These are phyloP conservation scores for Gonioctena quinquepunctata DNA, from an alignment of 1,140 invertebrate genomes.

Conservation along the genomic window DNA sequence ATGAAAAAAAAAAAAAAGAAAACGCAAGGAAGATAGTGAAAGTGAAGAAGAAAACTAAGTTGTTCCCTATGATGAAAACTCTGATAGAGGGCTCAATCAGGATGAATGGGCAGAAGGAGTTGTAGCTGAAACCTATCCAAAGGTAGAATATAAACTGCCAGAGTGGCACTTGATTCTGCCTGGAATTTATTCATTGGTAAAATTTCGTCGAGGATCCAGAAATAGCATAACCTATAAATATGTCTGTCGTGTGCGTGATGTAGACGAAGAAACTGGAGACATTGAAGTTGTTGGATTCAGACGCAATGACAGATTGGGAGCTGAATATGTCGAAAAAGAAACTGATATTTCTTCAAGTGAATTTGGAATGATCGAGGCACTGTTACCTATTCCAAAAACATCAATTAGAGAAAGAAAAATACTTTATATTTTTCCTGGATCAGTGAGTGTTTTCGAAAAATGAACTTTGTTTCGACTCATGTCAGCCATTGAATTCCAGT, in stretches of 20 bases:
- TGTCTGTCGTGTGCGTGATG: background rate
- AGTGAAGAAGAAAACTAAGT: background rate
- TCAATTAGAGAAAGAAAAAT: background rate
- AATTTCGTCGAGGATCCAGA: background rate
- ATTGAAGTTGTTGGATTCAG: constrained; percentile 11
- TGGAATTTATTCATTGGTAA: background rate
- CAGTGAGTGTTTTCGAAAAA: background rate
- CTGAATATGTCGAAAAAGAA: constrained; percentile 4
- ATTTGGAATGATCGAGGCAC: background rate
- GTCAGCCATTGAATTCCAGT: too few relatives aligned
- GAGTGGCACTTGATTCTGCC: background rate
- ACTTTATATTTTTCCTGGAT: background rate
- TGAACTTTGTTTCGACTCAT: background rate
- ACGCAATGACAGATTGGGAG: background rate
- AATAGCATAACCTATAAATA: background rate
- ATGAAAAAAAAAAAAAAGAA: background rate
- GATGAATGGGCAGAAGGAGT: background rate
- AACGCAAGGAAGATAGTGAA: background rate
- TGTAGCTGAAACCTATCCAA: background rate
- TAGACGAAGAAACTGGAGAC: constrained; percentile 11
- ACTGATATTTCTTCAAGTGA: background rate
- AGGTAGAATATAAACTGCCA: background rate
- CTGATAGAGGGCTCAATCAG: background rate
- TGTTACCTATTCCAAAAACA: background rate
- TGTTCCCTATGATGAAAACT: background rate